These are phyloP conservation scores for Cosmia pyralina DNA, from an alignment of 2,888 invertebrate species.

Conservation along the genomic window DNA sequence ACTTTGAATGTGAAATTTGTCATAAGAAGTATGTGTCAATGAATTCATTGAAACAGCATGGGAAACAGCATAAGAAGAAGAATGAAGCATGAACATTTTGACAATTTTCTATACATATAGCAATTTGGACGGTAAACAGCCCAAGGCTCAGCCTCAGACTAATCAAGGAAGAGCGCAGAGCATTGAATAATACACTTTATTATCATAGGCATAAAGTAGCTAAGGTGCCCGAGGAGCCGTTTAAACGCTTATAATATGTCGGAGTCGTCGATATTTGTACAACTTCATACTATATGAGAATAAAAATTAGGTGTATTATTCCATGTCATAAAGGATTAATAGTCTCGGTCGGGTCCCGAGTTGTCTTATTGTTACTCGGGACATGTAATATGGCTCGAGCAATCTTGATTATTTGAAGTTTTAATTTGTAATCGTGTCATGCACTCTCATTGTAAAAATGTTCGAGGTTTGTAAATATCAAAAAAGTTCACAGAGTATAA, in stretches of 20 bases:
- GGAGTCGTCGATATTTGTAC: not conserved
- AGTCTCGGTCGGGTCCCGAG: not conserved
- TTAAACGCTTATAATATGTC: not conserved
- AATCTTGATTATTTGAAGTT: not conserved
- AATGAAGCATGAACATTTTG: not conserved
- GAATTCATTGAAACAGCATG: constrained; percentile 67
- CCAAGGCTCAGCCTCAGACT: not conserved
- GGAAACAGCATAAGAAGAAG: constrained; percentile 56
- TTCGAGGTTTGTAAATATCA: not conserved
- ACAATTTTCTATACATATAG: not conserved
- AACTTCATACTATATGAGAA: not conserved
- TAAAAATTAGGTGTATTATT: not conserved
- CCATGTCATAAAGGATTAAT: not conserved
- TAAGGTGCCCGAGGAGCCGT: not conserved
- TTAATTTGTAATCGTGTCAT: not conserved
- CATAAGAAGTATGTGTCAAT: constrained; percentile 63
- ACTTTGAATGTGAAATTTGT: constrained; percentile 50
- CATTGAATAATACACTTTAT: constrained; percentile 1
- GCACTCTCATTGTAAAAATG: too few relatives aligned
- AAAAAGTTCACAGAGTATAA: not conserved
- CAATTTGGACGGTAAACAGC: not conserved
- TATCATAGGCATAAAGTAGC: not conserved
- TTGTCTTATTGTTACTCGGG: not conserved
- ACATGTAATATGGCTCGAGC: not conserved
- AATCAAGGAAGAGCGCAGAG: not conserved